Evolutionary conservation across 2,797 vertebrate species (phyloP).

Genomic region (Alfaro cultratus): DNA sequence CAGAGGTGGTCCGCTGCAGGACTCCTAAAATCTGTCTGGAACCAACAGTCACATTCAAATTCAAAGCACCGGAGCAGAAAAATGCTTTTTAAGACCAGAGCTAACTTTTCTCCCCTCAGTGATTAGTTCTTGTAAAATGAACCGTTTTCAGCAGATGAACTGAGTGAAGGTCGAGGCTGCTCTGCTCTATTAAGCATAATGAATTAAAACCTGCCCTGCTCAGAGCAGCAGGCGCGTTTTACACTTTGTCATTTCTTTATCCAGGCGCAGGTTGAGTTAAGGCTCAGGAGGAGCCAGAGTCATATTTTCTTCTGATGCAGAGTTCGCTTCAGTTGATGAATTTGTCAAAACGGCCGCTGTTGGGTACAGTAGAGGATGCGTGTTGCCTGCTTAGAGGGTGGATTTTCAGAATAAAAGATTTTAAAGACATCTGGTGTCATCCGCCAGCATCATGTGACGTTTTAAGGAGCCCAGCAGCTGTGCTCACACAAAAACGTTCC

Average conservation of each 20-base stretch:
- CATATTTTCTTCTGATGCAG: background rate
- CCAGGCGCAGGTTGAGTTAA: background rate
- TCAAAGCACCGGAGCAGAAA: background rate
- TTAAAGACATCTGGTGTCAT: background rate
- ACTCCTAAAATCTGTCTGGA: too few relatives aligned
- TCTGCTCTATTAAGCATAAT: background rate
- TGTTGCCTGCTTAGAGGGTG: background rate
- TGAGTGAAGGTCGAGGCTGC: background rate
- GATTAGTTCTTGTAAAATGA: background rate
- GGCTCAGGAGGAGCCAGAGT: background rate
- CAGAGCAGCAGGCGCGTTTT: background rate
- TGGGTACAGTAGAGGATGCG: background rate
- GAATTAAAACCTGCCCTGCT: background rate
- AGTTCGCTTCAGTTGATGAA: background rate
- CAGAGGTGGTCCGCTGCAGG: too few relatives aligned
- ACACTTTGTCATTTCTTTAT: background rate
- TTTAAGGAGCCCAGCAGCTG: constrained; percentile 64
- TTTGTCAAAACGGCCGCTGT: background rate
- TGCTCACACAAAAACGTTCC: constrained; percentile 70
- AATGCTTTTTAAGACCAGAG: background rate
- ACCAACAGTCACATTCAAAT: background rate
- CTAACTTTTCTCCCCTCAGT: background rate
- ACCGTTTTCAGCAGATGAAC: background rate
- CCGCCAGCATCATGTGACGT: background rate
- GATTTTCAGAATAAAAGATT: background rate